Percentiles rank a stretch among this genome's conserved stretches.
Evolutionary conservation across 2,113 vertebrate genomes (phyloP).

Genomic region (Catharus fuscescens): DNA sequence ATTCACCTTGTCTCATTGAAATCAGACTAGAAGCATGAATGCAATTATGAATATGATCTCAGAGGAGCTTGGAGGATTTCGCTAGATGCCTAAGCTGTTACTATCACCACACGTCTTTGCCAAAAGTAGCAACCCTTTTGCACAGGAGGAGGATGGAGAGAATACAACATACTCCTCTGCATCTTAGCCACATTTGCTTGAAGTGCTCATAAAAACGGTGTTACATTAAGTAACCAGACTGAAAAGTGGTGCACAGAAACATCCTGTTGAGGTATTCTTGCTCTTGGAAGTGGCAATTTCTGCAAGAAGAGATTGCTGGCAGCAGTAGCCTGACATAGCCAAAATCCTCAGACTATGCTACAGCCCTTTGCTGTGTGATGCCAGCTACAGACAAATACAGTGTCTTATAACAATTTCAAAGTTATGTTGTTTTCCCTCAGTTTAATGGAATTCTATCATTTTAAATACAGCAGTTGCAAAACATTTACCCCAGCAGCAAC

Average conservation of each 20-base stretch:
- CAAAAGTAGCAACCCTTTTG: constrained; percentile 35
- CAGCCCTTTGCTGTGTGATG: neutral
- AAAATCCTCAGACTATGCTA: neutral
- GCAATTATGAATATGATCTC: neutral
- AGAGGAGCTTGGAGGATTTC: neutral
- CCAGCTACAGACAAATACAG: neutral
- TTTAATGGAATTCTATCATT: neutral
- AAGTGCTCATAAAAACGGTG: neutral
- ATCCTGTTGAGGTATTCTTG: neutral
- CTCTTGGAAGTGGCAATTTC: neutral
- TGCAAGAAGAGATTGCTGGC: neutral
- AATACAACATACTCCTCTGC: constrained; percentile 20
- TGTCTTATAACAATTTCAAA: neutral
- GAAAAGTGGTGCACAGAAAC: neutral
- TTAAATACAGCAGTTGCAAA: neutral
- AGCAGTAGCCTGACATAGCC: neutral
- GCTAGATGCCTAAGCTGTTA: constrained; percentile 47
- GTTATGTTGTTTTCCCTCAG: neutral
- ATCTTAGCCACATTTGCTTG: constrained; percentile 1
- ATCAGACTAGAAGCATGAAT: neutral
- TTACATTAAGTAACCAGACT: neutral
- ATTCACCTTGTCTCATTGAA: neutral
- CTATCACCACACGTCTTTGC: constrained; percentile 30
- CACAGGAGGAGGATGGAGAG: constrained; percentile 40
- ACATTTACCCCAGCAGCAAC: neutral